Evolutionary conservation across 2,113 vertebrate species (phyloP).

Genomic region (Verasper variegatus): DNA sequence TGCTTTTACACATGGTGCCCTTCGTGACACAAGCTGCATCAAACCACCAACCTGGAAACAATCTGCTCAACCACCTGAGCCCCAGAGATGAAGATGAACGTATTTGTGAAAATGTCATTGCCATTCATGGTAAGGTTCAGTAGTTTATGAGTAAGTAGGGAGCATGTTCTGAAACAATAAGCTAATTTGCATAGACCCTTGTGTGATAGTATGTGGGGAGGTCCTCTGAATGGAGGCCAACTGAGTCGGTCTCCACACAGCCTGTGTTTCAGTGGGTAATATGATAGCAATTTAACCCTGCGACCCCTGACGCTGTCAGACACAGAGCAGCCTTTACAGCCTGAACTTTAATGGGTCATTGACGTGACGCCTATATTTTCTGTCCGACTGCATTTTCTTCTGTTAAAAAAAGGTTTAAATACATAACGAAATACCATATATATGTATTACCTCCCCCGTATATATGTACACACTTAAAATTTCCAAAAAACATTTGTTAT

Average conservation of each 20-base stretch:
- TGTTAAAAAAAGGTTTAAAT: too few relatives aligned
- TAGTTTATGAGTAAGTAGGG: slow-evolving; percentile 8
- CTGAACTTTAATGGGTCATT: background rate
- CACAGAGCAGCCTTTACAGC: background rate
- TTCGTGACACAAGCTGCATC: background rate
- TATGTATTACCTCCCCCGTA: too few relatives aligned
- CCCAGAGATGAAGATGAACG: background rate
- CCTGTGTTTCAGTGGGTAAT: slow-evolving; percentile 23
- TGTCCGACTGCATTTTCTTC: too few relatives aligned
- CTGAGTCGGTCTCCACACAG: slow-evolving; percentile 28
- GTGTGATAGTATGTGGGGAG: background rate
- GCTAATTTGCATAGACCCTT: slow-evolving; percentile 29
- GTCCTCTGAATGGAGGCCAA: too few relatives aligned
- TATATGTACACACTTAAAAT: too few relatives aligned
- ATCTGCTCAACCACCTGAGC: too few relatives aligned
- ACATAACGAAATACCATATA: too few relatives aligned
- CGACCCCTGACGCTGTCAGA: slow-evolving; percentile 28
- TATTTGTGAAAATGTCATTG: background rate
- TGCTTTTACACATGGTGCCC: too few relatives aligned
- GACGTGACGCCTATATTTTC: too few relatives aligned
- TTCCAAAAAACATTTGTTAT: too few relatives aligned
- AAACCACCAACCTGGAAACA: background rate
- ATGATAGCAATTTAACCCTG: slow-evolving; percentile 24
- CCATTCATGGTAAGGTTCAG: background rate
- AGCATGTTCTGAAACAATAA: slow-evolving; percentile 23